Conservation (phyloP, 2,113 vertebrate species). For the Australoheros scitulus region DNA sequence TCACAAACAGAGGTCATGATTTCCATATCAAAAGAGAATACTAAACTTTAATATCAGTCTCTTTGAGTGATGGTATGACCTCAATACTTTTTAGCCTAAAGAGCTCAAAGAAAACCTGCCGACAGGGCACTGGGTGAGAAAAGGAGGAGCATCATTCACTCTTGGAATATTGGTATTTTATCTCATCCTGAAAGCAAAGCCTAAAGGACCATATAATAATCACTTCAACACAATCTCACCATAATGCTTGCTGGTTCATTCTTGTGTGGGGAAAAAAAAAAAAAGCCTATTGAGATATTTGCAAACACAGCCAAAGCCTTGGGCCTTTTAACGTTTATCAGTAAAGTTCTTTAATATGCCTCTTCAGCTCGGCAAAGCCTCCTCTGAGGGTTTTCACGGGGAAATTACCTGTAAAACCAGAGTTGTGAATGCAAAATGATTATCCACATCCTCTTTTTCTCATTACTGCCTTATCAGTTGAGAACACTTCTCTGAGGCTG, state of each 20-base stretch:
- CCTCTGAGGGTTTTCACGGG: constrained; percentile 67
- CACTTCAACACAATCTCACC: constrained; percentile 65
- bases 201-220: constrained; percentile 67
- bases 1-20: constrained; percentile 36
- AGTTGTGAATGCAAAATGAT: constrained; percentile 71
- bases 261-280: constrained; percentile 24
- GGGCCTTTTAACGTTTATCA: constrained; percentile 78
- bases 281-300: constrained; percentile 57
- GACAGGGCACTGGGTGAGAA: constrained; percentile 16
- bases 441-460: constrained; percentile 75
- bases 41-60: constrained; percentile 41
- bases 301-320: constrained; percentile 65
- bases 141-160: constrained; percentile 54
- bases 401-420: constrained; percentile 79
- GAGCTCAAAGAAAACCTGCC: constrained; percentile 45
- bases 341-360: constrained; percentile 77
- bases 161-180: constrained; percentile 68
- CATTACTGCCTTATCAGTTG: constrained; percentile 75
- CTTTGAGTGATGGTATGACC: constrained; percentile 27
- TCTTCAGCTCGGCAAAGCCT: constrained; percentile 71
- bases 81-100: constrained; percentile 32
- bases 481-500: constrained; percentile 67
- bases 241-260: constrained; percentile 53
- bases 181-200: constrained; percentile 66
- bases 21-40: constrained; percentile 50